Conservation (phyloP, 2,113 vertebrate genomes). For the Caranx melampygus region DNA sequence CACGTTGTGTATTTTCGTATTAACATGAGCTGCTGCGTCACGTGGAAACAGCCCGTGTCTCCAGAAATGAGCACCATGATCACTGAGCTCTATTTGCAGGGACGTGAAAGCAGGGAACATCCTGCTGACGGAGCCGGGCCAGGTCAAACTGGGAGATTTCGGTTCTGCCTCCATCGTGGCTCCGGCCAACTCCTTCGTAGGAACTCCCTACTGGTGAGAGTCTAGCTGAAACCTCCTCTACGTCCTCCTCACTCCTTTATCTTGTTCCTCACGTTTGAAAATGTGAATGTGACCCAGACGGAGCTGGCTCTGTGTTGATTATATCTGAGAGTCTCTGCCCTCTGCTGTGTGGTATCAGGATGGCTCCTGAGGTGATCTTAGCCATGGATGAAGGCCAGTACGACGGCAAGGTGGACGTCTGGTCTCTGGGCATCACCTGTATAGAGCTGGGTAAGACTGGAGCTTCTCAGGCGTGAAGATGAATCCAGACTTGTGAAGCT, state of each 20-base stretch:
- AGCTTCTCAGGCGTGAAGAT: not conserved
- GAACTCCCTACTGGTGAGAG: slow-evolving; percentile 91
- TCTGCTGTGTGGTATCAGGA: slow-evolving; percentile 78
- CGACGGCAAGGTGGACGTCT: slow-evolving; percentile 94
- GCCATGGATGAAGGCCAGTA: slow-evolving; percentile 97
- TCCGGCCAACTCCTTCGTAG: slow-evolving; percentile 93
- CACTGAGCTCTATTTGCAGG: slow-evolving; percentile 67
- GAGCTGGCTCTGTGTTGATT: too few species aligned
- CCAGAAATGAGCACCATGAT: too few species aligned
- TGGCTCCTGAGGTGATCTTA: slow-evolving; percentile 94
- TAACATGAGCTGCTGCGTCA: not conserved
- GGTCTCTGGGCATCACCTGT: slow-evolving; percentile 94
- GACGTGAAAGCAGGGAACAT: slow-evolving; percentile 95
- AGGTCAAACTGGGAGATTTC: slow-evolving; percentile 93
- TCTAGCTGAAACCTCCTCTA: not conserved
- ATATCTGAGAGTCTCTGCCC: not conserved
- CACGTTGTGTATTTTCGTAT: not conserved
- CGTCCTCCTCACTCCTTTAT: not conserved
- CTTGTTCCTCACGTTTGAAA: too few species aligned
- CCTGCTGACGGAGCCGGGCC: slow-evolving; percentile 91
- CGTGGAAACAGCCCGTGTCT: too few species aligned
- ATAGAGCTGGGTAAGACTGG: slow-evolving; percentile 88
- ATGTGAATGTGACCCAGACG: too few species aligned
- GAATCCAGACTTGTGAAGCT: not conserved
- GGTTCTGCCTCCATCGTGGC: slow-evolving; percentile 92